Base-by-base conservation (phyloP, 2,113 vertebrate species). In the Semnornis frantzii region DNA sequence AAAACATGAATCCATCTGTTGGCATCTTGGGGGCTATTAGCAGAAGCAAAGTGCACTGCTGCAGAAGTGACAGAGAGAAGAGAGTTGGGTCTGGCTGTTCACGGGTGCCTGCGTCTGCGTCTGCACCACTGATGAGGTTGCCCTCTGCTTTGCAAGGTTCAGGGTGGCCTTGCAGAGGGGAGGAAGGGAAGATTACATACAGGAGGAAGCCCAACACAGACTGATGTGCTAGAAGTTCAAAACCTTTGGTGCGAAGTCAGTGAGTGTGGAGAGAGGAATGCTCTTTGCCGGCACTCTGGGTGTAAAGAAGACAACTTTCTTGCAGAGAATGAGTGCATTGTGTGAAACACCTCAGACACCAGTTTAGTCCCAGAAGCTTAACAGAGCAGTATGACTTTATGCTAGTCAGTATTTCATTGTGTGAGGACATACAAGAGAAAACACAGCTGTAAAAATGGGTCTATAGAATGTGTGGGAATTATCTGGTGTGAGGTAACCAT, bases 301-400 rank as follows among this genome's bases (percentile, higher is more conserved):
- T 6, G 28, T 25, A 34, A 34, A 12, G 23, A 44, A 62, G 6
- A 10, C 2, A 54, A 2, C 31, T 17, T 8, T 21, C 33, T 10
- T 5, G 10, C 30, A 19, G 68, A 12, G 50, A 30, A 6, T 18
- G 19, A 33, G 58, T 0, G 46, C 2, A 1, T 3, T 5, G 20
- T 3, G 2, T 0, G 8, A 33, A 65, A 3, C 37, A 23, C 4
- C 8, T 42, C 1, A 2, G 10, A 23, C 1, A 2, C 57, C 55
- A 55, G 18, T 75, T 58, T 9, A 16, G 54, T 52, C 33, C 1
- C 48, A 9, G 24, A 28, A 75, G 62, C 75, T 90, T 39, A 18
- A 2, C 55, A 27, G 28, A 74, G 37, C 63, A 3, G 17, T 1
- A 8, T 6, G 44, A 8, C 69, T 72, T 65, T 1, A 2, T 21